These are phyloP conservation scores for Centropus bengalensis DNA, from an alignment of 2,113 vertebrate species.

Conservation along the genomic window DNA sequence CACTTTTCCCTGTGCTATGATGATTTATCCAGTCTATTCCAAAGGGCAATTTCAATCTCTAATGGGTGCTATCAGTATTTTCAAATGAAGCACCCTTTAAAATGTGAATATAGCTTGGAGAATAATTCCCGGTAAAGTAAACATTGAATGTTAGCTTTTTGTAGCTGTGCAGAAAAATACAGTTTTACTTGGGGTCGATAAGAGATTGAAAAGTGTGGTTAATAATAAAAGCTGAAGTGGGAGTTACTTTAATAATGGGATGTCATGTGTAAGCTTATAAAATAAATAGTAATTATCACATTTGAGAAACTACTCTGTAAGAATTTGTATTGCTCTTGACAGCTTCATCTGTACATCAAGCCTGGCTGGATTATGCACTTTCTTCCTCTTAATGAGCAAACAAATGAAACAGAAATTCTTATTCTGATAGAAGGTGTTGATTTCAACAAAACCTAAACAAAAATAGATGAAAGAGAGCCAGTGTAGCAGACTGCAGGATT, in stretches of 20 bases:
- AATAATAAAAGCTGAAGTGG: constrained; percentile 78
- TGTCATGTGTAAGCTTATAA: constrained; percentile 72
- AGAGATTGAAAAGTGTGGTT: constrained; percentile 76
- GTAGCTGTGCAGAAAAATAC: constrained; percentile 73
- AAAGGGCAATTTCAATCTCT: constrained; percentile 51
- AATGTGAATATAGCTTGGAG: constrained; percentile 63
- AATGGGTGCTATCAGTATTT: constrained; percentile 63
- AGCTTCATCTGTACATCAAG: constrained; percentile 57
- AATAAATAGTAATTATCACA: constrained; percentile 82
- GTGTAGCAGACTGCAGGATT: not conserved
- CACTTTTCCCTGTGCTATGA: not conserved
- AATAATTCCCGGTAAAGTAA: constrained; percentile 73
- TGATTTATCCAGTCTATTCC: constrained; percentile 51
- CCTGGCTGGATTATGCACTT: constrained; percentile 58
- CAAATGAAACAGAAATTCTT: constrained; percentile 45
- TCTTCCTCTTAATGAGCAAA: constrained; percentile 62
- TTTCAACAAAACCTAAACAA: constrained; percentile 47
- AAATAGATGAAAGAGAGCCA: constrained; percentile 20
- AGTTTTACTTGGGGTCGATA: constrained; percentile 73
- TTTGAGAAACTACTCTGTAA: constrained; percentile 68
- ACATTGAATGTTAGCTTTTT: constrained; percentile 61
- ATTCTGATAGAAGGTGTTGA: constrained; percentile 60
- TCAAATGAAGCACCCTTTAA: constrained; percentile 64
- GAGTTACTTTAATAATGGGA: constrained; percentile 71
- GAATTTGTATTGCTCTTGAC: constrained; percentile 66